Base-by-base conservation (phyloP, 2,888 invertebrate genomes). In the Psylliodes chrysocephalus region DNA sequence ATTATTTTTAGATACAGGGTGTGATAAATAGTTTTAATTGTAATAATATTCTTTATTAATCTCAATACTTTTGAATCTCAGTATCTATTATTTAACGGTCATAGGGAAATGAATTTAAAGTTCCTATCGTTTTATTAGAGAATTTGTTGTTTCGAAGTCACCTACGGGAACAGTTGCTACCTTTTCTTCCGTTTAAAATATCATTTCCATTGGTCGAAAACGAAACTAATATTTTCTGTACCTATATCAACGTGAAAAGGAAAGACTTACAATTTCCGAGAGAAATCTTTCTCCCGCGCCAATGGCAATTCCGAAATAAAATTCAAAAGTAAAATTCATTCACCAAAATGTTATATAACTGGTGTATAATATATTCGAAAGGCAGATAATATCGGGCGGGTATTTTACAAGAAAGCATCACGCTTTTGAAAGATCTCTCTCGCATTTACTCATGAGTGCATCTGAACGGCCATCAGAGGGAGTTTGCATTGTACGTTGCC, bases 381-480 rank as follows among this genome's bases (percentile, higher is more conserved):
- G 65, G 67, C 66, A 68, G 66, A 68, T 65, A 64, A 67, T 70
- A 68, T 68, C 63, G 61, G 64, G 60, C 63, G 61, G 66, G 67
- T 66, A 66, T 67, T 69, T 71, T 71, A 70, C 71, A 70, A 73
- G 74, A 72, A 73, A 69, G 66, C 72, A 68, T 62, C 70, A 68
- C 62, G 71, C 73, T 75, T 75, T 75, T 74, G 70, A 74, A 72
- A 74, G 74, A 75, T 75, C 73, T 76, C 73, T 73, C 73, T 73
- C 73, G 74, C 70, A 71, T 77, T 77, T 69, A 74, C 74, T 70
- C 76, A 75, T 77, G 77, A 77, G 74, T 72, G 77, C 72, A 66
- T 70, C 63, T 71, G 74, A 73, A 75, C 73, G 76, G 72, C 70
- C 68, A 71, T 70, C 73, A 67, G 71, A 73, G 74, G 72, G 72